These are phyloP conservation scores for Drosophila cyrtoloma DNA, from an alignment of 2,888 invertebrate genomes.

Conservation along the genomic window DNA sequence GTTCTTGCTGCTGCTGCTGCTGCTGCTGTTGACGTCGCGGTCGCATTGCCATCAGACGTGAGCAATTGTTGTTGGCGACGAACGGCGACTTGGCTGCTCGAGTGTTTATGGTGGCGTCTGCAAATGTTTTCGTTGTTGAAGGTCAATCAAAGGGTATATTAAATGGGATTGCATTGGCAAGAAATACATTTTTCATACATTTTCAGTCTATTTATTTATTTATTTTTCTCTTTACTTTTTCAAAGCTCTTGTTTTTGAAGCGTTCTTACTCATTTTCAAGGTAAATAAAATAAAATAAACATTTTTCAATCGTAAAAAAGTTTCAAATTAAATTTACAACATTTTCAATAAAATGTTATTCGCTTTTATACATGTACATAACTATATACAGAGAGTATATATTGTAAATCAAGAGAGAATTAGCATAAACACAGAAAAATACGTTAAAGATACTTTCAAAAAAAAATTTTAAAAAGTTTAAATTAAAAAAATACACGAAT, in stretches of 20 bases:
- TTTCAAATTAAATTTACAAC: too few species aligned
- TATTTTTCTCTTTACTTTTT: background rate
- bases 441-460: background rate
- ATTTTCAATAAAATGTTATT: too few species aligned
- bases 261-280: too few species aligned
- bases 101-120: conserved; percentile 46
- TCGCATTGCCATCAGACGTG: conserved; percentile 11
- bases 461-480: background rate
- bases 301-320: too few species aligned
- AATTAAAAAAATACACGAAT: background rate
- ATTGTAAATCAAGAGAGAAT: background rate
- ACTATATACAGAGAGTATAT: too few species aligned
- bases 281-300: too few species aligned
- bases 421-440: background rate
- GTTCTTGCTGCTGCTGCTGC: background rate
- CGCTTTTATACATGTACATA: too few species aligned
- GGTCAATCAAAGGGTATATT: background rate
- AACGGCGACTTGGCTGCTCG: conserved; percentile 25
- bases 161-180: background rate
- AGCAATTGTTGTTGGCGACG: conserved; percentile 9
- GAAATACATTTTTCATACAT: background rate
- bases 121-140: conserved; percentile 42
- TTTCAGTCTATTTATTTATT: background rate
- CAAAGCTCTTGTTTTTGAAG: background rate
- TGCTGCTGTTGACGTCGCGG: background rate